Evolutionary conservation across 2,797 vertebrate genomes (phyloP).

Genomic region (Dipus sagitta): DNA sequence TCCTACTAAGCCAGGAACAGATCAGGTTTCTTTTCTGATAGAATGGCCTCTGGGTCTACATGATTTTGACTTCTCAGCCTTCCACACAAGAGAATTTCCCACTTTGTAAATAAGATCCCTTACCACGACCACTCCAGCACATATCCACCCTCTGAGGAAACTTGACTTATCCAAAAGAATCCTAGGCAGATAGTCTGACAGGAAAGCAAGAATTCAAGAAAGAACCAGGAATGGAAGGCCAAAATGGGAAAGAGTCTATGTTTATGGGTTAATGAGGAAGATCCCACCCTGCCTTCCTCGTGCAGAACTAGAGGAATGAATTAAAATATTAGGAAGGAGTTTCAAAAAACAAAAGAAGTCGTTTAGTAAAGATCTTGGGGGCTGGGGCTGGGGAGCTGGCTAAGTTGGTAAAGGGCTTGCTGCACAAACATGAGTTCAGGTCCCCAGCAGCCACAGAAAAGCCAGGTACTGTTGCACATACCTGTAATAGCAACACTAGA

Average conservation of each 20-base stretch:
- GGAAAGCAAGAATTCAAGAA: neutral
- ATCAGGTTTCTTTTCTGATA: neutral
- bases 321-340: conserved; percentile 11
- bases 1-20: neutral
- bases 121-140: neutral
- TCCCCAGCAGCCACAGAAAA: no score
- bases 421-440: no score
- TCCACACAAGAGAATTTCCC: neutral
- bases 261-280: neutral
- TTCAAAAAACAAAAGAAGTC: neutral
- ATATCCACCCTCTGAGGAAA: neutral
- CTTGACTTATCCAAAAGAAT: neutral
- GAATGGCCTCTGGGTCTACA: neutral
- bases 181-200: neutral
- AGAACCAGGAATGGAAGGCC: neutral
- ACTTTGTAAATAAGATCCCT: neutral
- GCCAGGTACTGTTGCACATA: no score
- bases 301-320: neutral
- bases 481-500: no score
- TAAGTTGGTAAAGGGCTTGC: no score
- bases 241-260: neutral
- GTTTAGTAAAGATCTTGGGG: neutral
- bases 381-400: no score
- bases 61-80: neutral
- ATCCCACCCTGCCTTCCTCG: neutral